Base-by-base conservation (phyloP, 2,888 invertebrate species). In the Trissonchulus sp. region DNA sequence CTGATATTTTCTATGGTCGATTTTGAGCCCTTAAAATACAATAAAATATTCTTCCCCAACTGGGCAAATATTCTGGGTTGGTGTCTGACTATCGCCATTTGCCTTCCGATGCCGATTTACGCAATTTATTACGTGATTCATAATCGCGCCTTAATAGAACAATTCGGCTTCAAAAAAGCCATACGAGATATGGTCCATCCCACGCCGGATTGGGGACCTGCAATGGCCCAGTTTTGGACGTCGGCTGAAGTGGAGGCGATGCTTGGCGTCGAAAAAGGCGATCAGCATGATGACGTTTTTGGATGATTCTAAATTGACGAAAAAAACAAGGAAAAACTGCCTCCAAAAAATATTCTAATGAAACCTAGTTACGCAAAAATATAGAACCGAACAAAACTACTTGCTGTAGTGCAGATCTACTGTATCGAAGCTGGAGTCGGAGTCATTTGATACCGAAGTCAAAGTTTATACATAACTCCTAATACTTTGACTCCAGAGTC, bases 31-130 rank as follows among this genome's bases (percentile, higher is more conserved):
- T 80, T 82, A 8, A 79, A 78, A 36, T 84, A 84, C 76, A 80
- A 79, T 33, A 77, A 77, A 8, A 79, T 81, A 63, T 68, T 78
- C 30, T 83, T 83, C 78, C 84, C 84, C 1, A 76, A 65, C 15
- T 84, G 83, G 82, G 82, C 83, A 23, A 82, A 83, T 76, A 81
- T 76, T 8, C 33, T 84, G 23, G 84, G 84, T 8, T 81, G 80
- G 78, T 36, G 79, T 38, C 80, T 84, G 33, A 80, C 84, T 0
- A 73, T 82, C 33, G 73, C 79, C 2, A 82, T 83, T n/a, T 80
- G 84, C 38, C 63, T 82, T 18, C 79, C 82, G 62, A 83, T 84
- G n/a, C 83, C 84, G 2, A 75, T 74, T 3, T 81, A 82, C 8
- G 83, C 82, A 76, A 8, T 65, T 15, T 65, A 33, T 65, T 30